Evolutionary conservation across 2,888 invertebrate species (phyloP).

Genomic region (Erynnis tages): DNA sequence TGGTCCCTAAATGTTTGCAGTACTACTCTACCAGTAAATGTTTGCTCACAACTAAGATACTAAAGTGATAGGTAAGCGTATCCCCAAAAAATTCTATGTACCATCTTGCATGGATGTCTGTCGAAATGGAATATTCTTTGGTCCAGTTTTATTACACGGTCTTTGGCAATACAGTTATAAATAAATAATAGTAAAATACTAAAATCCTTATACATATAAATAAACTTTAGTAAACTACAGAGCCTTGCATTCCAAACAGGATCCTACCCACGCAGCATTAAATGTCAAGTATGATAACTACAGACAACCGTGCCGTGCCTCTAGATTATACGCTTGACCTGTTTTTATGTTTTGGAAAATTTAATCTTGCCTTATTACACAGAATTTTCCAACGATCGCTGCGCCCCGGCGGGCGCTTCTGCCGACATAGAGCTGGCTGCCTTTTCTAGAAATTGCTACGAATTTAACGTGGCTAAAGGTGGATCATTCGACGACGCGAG

Average conservation of each 20-base stretch:
- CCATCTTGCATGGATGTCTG: too few species aligned
- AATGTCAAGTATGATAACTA: background rate
- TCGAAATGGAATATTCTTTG: too few species aligned
- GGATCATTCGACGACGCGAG: conserved; percentile 92
- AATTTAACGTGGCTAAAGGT: conserved; percentile 91
- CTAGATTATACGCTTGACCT: too few species aligned
- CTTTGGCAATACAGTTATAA: background rate
- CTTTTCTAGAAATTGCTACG: conserved; percentile 93
- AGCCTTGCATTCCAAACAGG: background rate
- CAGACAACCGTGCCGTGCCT: background rate
- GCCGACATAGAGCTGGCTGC: conserved; percentile 91
- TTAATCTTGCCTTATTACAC: conserved; percentile 33
- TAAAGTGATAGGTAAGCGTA: too few species aligned
- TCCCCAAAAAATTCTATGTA: too few species aligned
- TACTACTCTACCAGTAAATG: too few species aligned
- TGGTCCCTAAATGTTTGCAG: too few species aligned
- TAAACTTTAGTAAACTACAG: background rate
- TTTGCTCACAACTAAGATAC: too few species aligned
- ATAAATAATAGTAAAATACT: background rate
- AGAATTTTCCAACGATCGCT: conserved; percentile 94
- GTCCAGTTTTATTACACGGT: too few species aligned
- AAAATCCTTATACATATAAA: background rate
- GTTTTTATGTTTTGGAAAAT: background rate
- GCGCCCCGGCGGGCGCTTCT: conserved; percentile 86
- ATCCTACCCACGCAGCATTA: background rate